phyloP scores from a whole-genome alignment of 2,113 vertebrate genomes.

The Bettongia penicillata region DNA sequence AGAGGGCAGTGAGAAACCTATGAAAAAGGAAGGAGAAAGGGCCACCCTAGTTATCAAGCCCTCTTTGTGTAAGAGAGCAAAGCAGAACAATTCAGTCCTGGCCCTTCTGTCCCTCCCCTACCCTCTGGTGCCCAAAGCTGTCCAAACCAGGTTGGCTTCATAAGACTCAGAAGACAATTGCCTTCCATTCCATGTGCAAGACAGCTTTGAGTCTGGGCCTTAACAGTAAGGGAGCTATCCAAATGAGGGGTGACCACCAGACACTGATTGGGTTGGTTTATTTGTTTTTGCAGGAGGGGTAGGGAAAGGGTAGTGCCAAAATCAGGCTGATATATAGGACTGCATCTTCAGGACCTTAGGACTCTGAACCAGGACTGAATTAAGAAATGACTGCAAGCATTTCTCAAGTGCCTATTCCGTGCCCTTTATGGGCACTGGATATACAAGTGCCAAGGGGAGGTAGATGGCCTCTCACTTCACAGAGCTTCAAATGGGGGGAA shows the following conservation, averaged over 20 bases:
- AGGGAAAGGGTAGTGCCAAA: not conserved
- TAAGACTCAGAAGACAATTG: not conserved
- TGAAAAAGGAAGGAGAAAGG: not conserved
- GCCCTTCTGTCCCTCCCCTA: not conserved
- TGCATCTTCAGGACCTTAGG: not conserved
- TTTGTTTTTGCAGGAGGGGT: not conserved
- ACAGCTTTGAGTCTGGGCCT: not conserved
- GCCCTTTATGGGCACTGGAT: not conserved
- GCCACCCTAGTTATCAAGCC: not conserved
- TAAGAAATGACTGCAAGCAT: not conserved
- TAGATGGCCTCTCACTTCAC: not conserved
- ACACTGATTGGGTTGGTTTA: not conserved
- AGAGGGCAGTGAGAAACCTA: not conserved
- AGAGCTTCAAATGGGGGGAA: not conserved
- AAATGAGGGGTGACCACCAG: not conserved
- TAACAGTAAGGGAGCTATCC: not conserved
- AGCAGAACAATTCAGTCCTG: not conserved
- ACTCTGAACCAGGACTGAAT: not conserved
- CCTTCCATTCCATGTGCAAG: not conserved
- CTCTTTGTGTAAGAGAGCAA: not conserved
- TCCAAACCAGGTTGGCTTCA: not conserved
- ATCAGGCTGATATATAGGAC: not conserved
- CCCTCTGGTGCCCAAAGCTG: not conserved
- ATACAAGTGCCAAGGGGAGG: not conserved
- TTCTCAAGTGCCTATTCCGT: not conserved